Percentiles rank a stretch among this genome's conserved stretches.
phyloP scores from a whole-genome alignment of 2,113 vertebrate genomes.

The Pedetes capensis region DNA sequence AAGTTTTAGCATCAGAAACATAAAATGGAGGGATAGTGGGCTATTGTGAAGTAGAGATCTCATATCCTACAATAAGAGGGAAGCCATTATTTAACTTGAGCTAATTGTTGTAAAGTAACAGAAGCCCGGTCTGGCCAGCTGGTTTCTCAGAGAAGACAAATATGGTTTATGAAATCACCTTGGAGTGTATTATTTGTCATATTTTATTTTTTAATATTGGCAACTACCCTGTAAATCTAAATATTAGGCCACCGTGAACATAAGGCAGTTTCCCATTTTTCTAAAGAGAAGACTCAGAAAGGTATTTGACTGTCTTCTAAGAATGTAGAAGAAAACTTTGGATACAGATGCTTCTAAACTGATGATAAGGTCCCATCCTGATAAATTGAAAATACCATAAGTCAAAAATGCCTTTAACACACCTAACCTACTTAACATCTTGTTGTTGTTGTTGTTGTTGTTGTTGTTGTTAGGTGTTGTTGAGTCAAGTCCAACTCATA shows the following conservation, averaged over 20 bases:
- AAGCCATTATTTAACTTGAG: neutral
- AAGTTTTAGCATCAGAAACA: neutral
- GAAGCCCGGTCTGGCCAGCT: neutral
- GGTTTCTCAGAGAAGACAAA: neutral
- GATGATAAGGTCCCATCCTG: too few relatives aligned
- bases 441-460: too few relatives aligned
- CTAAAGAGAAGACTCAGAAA: neutral
- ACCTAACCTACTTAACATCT: too few relatives aligned
- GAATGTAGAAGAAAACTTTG: neutral
- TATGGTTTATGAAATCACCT: slow-evolving; percentile 8
- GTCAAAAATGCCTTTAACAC: neutral
- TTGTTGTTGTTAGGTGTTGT: too few relatives aligned
- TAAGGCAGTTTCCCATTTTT: neutral
- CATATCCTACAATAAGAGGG: neutral
- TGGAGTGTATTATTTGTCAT: neutral
- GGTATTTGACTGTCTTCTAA: neutral
- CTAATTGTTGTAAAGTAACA: neutral
- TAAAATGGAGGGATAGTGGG: neutral
- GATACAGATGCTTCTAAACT: neutral
- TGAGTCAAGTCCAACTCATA: too few relatives aligned
- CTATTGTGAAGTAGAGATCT: neutral
- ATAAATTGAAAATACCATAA: neutral
- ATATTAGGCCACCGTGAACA: neutral
- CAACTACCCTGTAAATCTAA: neutral
- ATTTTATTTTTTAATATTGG: neutral